Evolutionary conservation across 1,140 invertebrate genomes (phyloP), one percentile per base, ranked within the genome.

Genomic region (Drosophila sechellia): DNA sequence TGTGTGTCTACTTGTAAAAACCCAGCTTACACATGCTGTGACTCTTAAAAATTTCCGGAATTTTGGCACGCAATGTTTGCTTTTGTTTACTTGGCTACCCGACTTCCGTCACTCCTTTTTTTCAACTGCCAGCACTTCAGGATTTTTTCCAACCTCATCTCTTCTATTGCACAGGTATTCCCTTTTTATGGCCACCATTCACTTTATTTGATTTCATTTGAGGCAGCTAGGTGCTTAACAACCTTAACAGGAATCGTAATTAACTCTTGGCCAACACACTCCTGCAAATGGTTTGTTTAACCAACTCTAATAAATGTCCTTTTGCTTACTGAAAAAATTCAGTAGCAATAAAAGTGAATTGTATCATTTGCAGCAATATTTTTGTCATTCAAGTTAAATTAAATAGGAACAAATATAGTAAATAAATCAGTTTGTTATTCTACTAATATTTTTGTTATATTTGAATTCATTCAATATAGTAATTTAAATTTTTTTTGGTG

Each of bases 1-100:
- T 65, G 39, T 52, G 52, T 66, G 35, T 64, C 34, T 50, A 40
- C 53, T 52, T 77, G 65, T 79, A 78, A 80, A 83, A 89, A 90
- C 78, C 64, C 74, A 68, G 74, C 84, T 85, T 90, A 90, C 84
- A 87, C 84, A 87, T 89, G 84, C 86, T 89, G 70, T 86, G 84
- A 87, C 84, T 87, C 80, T 74, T 80, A 71, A 84, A 89, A 89
- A 89, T 89, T 77, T 89, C 79, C 79, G 84, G 84, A 80, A 89
- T 89, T 89, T 80, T 78, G 84, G 84, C 84, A 89, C 79, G 84
- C 84, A 84, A 66, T 84, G 80, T 78, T 84, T 84, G 76, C 72
- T 57, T 89, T 87, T 89, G 79, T 87, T 86, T 86, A 81, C 83
- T 76, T 48, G 65, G 64, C 65, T 50, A 61, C 57, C 78, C 76